These are phyloP conservation scores for Caenorhabditis macrosperma DNA, from an alignment of 2,888 invertebrate species.

Conservation along the genomic window DNA sequence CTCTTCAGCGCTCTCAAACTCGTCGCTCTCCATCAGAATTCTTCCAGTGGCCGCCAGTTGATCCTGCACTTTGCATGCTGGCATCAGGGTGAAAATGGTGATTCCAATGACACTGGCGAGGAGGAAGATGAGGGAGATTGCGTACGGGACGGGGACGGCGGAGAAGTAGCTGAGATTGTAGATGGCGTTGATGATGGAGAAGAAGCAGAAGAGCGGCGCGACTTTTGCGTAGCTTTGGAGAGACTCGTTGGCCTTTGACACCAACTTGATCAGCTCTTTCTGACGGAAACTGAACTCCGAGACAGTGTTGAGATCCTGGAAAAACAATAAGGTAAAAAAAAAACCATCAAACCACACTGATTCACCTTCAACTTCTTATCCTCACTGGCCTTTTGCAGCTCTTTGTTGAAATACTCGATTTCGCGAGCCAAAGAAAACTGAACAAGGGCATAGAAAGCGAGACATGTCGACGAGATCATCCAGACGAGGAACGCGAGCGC, in stretches of 20 bases:
- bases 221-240: slow-evolving; percentile 42
- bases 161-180: slow-evolving; percentile 18
- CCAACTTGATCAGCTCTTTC: slow-evolving; percentile 39
- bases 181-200: slow-evolving; percentile 50
- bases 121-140: slow-evolving; percentile 7
- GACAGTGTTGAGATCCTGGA: slow-evolving; percentile 17
- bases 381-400: slow-evolving; percentile 39
- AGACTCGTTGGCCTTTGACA: slow-evolving; percentile 35
- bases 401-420: slow-evolving; percentile 51
- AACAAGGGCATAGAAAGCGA: slow-evolving; percentile 25
- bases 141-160: slow-evolving; percentile 13
- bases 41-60: slow-evolving; percentile 18
- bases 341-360: not conserved
- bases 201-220: slow-evolving; percentile 58
- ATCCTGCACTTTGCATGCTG: slow-evolving; percentile 30
- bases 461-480: slow-evolving; percentile 31
- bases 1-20: slow-evolving; percentile 32
- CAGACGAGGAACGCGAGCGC: slow-evolving; percentile 40
- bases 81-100: slow-evolving; percentile 17
- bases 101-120: slow-evolving; percentile 16
- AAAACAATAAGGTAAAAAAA: too few species aligned
- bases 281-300: slow-evolving; percentile 47
- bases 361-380: slow-evolving; percentile 35
- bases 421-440: slow-evolving; percentile 39
- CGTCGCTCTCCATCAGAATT: slow-evolving; percentile 42